A percentile compares a stretch with the other conserved stretches of the same genome.
phyloP scores from a whole-genome alignment of 2,888 invertebrate species.

The Drosophila nr. fundita region DNA sequence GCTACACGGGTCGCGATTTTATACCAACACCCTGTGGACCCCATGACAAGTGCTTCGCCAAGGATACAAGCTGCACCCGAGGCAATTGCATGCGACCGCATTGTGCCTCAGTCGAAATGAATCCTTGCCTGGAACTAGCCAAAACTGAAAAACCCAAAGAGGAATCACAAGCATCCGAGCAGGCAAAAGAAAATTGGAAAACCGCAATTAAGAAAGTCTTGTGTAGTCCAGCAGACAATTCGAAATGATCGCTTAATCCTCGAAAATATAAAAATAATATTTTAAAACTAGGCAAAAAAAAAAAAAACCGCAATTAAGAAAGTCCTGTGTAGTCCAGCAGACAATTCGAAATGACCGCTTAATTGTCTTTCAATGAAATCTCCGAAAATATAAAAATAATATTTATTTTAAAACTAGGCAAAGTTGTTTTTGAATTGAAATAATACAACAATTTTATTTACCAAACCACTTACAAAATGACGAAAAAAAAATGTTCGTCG shows the following conservation, averaged over 20 bases:
- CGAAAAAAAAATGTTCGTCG: conserved; percentile 22
- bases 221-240: too few species aligned
- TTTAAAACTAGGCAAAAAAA: not conserved
- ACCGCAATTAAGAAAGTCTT: conserved; percentile 15
- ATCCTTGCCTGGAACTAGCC: conserved; percentile 21
- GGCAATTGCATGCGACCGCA: conserved; percentile 54
- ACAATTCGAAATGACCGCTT: not conserved
- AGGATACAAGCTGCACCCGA: conserved; percentile 52
- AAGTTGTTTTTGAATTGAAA: not conserved
- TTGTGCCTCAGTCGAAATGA: not conserved
- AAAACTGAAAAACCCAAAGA: not conserved
- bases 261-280: not conserved
- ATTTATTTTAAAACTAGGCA: not conserved
- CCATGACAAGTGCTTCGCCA: conserved; percentile 48
- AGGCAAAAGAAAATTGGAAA: conserved; percentile 27
- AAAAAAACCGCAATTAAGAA: conserved; percentile 18
- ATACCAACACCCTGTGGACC: conserved; percentile 68
- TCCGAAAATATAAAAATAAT: not conserved
- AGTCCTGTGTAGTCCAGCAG: not conserved
- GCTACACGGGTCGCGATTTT: conserved; percentile 64
- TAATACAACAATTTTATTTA: not conserved
- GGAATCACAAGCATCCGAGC: accelerated
- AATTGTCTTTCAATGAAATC: too few species aligned
- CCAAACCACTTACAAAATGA: conserved; percentile 2
- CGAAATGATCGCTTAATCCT: not conserved